Percentiles rank a stretch among this genome's conserved stretches.
Conservation (phyloP, 2,797 vertebrate genomes). For the Pseudomugil gertrudae region DNA sequence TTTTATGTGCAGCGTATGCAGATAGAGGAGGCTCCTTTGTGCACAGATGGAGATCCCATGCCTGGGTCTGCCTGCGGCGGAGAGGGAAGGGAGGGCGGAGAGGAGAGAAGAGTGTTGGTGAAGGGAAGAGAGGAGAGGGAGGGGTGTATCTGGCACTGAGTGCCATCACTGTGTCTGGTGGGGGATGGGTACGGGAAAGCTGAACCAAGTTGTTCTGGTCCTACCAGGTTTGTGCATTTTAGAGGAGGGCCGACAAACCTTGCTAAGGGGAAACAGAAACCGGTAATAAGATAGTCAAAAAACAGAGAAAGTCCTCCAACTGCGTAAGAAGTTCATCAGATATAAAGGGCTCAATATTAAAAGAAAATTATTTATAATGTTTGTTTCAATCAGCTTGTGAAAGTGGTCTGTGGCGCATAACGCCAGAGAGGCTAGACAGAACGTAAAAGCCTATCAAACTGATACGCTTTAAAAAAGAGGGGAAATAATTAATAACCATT, state of each 20-base stretch:
- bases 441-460: constrained; percentile 24
- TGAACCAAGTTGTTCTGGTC: constrained; percentile 61
- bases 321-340: constrained; percentile 31
- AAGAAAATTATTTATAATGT: constrained; percentile 23
- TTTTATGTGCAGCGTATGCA: constrained; percentile 86
- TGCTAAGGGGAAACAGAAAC: constrained; percentile 42
- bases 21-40: constrained; percentile 88
- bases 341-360: constrained; percentile 16
- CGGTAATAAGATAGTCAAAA: constrained; percentile 37
- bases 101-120: constrained; percentile 56
- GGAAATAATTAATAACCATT: constrained; percentile 34
- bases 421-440: constrained; percentile 14
- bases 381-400: constrained; percentile 15
- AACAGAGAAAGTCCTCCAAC: constrained; percentile 28
- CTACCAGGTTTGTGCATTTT: constrained; percentile 60
- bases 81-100: constrained; percentile 64
- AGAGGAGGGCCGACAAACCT: constrained; percentile 51
- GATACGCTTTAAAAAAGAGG: constrained; percentile 7
- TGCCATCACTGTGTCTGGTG: constrained; percentile 80
- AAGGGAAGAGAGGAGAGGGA: constrained; percentile 56
- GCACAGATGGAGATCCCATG: constrained; percentile 84
- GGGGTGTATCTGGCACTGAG: constrained; percentile 73
- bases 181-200: constrained; percentile 67
- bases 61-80: constrained; percentile 77
- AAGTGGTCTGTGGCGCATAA: constrained; percentile 6